Conservation (phyloP, 2,888 invertebrate genomes). For the Trichogramma evanescens region DNA sequence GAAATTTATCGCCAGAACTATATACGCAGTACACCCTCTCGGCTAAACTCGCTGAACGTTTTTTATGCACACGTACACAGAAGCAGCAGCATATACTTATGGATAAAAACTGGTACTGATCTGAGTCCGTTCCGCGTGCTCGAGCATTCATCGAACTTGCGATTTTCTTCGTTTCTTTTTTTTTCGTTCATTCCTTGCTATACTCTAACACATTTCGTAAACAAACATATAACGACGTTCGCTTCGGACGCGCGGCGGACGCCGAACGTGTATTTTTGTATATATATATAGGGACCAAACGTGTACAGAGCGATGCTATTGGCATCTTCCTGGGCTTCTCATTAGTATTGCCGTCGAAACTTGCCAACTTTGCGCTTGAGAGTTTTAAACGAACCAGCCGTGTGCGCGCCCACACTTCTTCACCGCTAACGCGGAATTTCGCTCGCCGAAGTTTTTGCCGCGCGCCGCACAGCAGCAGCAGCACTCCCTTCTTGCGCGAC, state of each 20-base stretch:
- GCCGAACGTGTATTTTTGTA: too few species aligned
- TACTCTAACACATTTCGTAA: not conserved
- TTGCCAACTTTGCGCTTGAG: constrained; percentile 16
- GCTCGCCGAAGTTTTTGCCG: not conserved
- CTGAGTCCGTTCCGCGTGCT: too few species aligned
- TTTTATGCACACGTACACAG: too few species aligned
- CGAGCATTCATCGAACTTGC: too few species aligned
- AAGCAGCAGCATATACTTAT: too few species aligned
- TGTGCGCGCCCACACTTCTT: not conserved
- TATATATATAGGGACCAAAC: too few species aligned
- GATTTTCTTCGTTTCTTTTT: too few species aligned
- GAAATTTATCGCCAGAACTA: constrained; percentile 30
- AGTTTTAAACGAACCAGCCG: constrained; percentile 18
- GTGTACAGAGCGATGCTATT: constrained; percentile 4
- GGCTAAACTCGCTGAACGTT: too few species aligned
- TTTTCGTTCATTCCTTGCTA: too few species aligned
- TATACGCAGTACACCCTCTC: not conserved
- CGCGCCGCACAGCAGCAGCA: too few species aligned
- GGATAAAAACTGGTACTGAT: too few species aligned
- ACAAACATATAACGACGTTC: constrained; percentile 11
- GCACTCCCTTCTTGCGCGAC: too few species aligned
- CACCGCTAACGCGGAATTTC: constrained; percentile 3
- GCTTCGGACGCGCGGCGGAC: constrained; percentile 7
- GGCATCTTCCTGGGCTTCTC: constrained; percentile 11
- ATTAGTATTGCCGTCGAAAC: constrained; percentile 23